phyloP scores from a whole-genome alignment of 2,888 invertebrate species.

The Philereme vetulata region DNA sequence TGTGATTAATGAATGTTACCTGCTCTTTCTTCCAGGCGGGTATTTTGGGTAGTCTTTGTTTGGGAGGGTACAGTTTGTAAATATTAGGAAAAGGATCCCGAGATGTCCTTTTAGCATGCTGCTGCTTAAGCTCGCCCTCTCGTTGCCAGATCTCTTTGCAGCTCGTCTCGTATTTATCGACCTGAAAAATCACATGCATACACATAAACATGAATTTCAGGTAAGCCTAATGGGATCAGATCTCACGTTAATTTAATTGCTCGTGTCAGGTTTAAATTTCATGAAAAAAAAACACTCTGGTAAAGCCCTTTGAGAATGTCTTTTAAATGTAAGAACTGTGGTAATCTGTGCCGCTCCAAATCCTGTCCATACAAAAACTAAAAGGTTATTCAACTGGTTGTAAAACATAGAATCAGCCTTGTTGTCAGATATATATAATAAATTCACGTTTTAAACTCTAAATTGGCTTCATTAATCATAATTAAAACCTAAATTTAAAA shows the following conservation, averaged over 20 bases:
- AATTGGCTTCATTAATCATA: slow-evolving; percentile 20
- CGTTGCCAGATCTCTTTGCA: slow-evolving; percentile 43
- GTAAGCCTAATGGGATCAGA: background rate
- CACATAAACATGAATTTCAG: background rate
- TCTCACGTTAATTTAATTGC: too few relatives aligned
- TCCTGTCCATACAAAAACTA: too few relatives aligned
- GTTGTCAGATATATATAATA: too few relatives aligned
- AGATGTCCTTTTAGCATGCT: slow-evolving; percentile 53
- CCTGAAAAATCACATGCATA: slow-evolving; percentile 34
- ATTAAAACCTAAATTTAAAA: slow-evolving; percentile 8
- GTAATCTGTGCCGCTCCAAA: too few relatives aligned
- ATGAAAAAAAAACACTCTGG: too few relatives aligned
- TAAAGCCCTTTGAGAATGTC: too few relatives aligned
- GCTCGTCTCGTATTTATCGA: slow-evolving; percentile 43
- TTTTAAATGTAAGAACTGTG: too few relatives aligned
- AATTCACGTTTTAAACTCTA: slow-evolving; percentile 13
- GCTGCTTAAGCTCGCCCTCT: slow-evolving; percentile 52
- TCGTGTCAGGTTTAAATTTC: too few relatives aligned
- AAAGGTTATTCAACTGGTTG: too few relatives aligned
- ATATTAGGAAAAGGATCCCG: slow-evolving; percentile 52
- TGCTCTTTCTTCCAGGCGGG: slow-evolving; percentile 10
- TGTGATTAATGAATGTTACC: background rate
- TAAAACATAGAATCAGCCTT: too few relatives aligned
- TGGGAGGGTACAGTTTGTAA: slow-evolving; percentile 45
- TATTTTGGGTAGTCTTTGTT: background rate